A percentile compares a stretch with the other conserved stretches of the same genome.
Evolutionary conservation across 2,113 vertebrate genomes (phyloP).

Genomic region (Oryzias curvinotus): DNA sequence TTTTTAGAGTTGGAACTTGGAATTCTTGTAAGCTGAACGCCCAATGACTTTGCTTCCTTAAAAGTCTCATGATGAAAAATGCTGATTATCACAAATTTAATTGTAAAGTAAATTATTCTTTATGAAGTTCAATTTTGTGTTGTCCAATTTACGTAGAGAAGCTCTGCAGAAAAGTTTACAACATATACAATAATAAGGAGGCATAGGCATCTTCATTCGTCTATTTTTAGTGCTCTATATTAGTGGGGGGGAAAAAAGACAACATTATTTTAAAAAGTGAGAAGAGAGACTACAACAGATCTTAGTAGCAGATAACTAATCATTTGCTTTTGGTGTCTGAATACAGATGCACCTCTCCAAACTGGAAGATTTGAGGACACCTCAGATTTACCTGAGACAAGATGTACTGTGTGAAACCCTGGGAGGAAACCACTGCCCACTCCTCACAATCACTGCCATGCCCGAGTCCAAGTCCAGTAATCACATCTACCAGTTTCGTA

Average conservation of each 20-base stretch:
- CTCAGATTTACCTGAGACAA: constrained; percentile 92
- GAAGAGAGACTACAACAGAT: background rate
- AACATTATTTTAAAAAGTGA: background rate
- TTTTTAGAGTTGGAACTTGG: background rate
- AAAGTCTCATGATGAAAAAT: no score
- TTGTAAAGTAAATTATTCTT: no score
- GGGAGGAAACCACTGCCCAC: constrained; percentile 90
- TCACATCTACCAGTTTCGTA: constrained; percentile 94
- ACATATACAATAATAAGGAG: no score
- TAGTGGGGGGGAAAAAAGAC: background rate
- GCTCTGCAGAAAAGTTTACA: no score
- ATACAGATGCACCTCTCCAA: constrained; percentile 93
- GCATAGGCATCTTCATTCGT: no score
- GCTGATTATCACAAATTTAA: no score
- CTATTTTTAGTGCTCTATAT: no score
- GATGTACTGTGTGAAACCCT: constrained; percentile 90
- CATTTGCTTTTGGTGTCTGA: constrained; percentile 4
- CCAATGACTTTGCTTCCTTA: no score
- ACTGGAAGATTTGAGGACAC: constrained; percentile 85
- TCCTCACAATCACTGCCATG: constrained; percentile 97
- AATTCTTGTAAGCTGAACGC: background rate
- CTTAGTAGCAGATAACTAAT: constrained; percentile 2
- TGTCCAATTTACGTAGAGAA: no score
- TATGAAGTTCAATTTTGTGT: no score
- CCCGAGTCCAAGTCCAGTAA: constrained; percentile 90